Conservation (phyloP, 2,113 vertebrate genomes). For the Synodontis membranacea region DNA sequence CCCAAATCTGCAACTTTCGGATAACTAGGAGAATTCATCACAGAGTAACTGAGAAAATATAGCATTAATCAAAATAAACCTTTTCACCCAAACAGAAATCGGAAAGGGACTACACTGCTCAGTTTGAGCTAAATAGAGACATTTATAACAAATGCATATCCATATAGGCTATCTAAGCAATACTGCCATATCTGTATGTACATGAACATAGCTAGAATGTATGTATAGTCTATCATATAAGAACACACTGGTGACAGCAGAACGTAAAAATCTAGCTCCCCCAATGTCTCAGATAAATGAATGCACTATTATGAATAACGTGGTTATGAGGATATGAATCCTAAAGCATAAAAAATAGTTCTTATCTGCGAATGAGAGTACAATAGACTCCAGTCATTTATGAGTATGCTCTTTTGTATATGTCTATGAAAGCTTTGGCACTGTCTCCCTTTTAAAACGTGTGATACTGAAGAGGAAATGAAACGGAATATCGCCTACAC, state of each 20-base stretch:
- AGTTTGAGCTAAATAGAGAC: conserved; percentile 83
- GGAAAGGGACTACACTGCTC: conserved; percentile 63
- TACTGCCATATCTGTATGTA: conserved; percentile 55
- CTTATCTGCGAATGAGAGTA: conserved; percentile 21
- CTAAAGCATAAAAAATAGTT: conserved; percentile 27
- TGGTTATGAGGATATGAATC: conserved; percentile 44
- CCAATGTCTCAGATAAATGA: conserved; percentile 45
- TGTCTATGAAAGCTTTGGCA: conserved; percentile 58
- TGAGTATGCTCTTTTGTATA: neutral
- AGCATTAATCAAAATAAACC: conserved; percentile 26
- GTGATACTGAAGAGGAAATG: neutral
- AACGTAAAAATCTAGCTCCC: conserved; percentile 46
- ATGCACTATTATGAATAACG: conserved; percentile 32
- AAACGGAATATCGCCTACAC: neutral
- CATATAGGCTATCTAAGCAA: conserved; percentile 61
- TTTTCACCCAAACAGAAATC: conserved; percentile 30
- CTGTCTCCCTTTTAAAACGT: conserved; percentile 42
- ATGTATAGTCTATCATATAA: conserved; percentile 53
- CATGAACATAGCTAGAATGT: conserved; percentile 54
- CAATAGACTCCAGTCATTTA: conserved; percentile 12
- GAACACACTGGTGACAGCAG: conserved; percentile 47
- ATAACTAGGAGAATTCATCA: neutral
- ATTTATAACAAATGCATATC: conserved; percentile 83
- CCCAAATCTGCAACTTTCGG: neutral
- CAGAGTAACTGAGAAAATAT: neutral